Conservation (phyloP, 1,140 invertebrate species). For the Himalopsyche phryganea region DNA sequence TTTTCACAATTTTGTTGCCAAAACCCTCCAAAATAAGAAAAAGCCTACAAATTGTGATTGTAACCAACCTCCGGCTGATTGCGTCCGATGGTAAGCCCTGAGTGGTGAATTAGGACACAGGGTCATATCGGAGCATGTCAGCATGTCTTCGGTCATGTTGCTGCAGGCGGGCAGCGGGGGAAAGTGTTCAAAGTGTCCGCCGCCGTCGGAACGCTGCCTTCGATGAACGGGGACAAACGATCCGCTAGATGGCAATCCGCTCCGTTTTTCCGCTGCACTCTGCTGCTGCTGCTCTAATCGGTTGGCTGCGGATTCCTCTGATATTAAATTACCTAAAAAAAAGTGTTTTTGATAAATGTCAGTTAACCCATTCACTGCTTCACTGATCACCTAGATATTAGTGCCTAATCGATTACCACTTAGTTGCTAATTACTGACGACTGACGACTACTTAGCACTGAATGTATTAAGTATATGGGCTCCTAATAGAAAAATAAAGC, state of each 20-base stretch:
- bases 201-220: slow-evolving; percentile 18
- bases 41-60: too few species aligned
- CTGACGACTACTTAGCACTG: too few species aligned
- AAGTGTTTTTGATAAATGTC: not conserved
- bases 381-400: too few species aligned
- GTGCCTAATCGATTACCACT: too few species aligned
- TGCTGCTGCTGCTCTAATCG: slow-evolving; percentile 10
- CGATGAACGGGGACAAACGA: slow-evolving; percentile 6
- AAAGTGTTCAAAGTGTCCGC: slow-evolving; percentile 13
- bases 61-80: slow-evolving; percentile 22
- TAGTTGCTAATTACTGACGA: too few species aligned
- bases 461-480: too few species aligned
- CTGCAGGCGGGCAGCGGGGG: slow-evolving; percentile 2
- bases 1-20: too few species aligned
- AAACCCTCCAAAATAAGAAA: too few species aligned
- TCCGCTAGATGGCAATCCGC: not conserved
- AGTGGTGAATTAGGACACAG: slow-evolving; percentile 32
- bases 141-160: not conserved
- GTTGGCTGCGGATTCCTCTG: slow-evolving; percentile 15
- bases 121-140: slow-evolving; percentile 26
- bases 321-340: slow-evolving; percentile 27
- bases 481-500: too few species aligned
- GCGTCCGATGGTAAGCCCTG: slow-evolving; percentile 15
- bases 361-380: too few species aligned
- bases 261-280: not conserved